Conservation (phyloP, 2,888 invertebrate species). For the Campaea margaritaria region DNA sequence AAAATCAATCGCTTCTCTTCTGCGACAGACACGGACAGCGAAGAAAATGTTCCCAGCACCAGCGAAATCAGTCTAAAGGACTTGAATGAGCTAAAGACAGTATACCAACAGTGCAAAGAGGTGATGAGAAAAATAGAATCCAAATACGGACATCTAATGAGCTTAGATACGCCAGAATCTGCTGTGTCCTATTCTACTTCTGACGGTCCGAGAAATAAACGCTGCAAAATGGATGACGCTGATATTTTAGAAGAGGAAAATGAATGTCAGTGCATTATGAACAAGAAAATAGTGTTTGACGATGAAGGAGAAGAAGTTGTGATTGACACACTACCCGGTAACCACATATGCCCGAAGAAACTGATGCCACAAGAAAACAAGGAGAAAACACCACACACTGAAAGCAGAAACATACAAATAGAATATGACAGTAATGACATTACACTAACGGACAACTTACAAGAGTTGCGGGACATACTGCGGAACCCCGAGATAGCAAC, state of each 20-base stretch:
- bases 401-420: conserved; percentile 51
- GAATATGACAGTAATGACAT: conserved; percentile 55
- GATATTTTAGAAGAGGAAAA: conserved; percentile 36
- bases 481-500: conserved; percentile 53
- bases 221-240: conserved; percentile 25
- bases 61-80: conserved; percentile 57
- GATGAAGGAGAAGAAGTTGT: conserved; percentile 66
- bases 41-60: conserved; percentile 22
- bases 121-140: conserved; percentile 69
- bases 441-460: conserved; percentile 61
- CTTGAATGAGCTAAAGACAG: conserved; percentile 63
- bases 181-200: not conserved
- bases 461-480: conserved; percentile 56
- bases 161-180: conserved; percentile 41
- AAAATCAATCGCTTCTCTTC: conserved; percentile 10
- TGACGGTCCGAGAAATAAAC: conserved; percentile 30
- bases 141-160: conserved; percentile 74
- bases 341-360: conserved; percentile 66
- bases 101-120: conserved; percentile 69
- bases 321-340: conserved; percentile 45
- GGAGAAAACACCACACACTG: conserved; percentile 7
- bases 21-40: conserved; percentile 30
- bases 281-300: conserved; percentile 73
- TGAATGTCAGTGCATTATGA: conserved; percentile 61
- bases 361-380: conserved; percentile 29